These are phyloP conservation scores for Corynorhinus townsendii DNA, from an alignment of 2,113 vertebrate genomes.

Conservation along the genomic window DNA sequence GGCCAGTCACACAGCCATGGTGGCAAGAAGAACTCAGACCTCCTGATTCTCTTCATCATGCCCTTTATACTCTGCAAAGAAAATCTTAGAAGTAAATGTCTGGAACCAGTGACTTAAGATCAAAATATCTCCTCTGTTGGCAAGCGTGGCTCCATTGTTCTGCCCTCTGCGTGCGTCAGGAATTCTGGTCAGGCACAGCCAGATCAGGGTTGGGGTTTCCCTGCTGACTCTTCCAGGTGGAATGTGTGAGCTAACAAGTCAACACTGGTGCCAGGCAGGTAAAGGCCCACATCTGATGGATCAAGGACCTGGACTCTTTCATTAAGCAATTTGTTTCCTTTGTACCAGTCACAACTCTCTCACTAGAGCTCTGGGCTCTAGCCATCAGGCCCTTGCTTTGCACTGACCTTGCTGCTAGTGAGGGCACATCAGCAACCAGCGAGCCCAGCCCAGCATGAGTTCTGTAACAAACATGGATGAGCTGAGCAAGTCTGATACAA, in stretches of 20 bases:
- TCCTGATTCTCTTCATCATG: neutral
- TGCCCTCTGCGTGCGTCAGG: neutral
- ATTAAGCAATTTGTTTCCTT: constrained; percentile 62
- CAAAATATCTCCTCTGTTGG: neutral
- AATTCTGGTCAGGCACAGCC: constrained; percentile 39
- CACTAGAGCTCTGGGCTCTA: neutral
- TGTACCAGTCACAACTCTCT: constrained; percentile 16
- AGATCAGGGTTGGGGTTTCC: constrained; percentile 71
- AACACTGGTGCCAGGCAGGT: constrained; percentile 58
- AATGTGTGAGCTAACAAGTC: constrained; percentile 78
- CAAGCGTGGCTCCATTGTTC: neutral
- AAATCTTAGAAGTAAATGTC: neutral
- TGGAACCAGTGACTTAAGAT: neutral
- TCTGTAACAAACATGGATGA: neutral
- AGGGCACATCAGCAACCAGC: neutral
- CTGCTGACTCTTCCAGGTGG: constrained; percentile 70
- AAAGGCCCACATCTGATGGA: constrained; percentile 46
- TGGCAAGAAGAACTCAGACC: neutral
- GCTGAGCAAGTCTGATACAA: neutral
- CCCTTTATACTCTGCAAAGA: neutral
- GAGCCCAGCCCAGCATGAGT: neutral
- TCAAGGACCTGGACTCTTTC: constrained; percentile 64
- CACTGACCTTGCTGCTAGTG: neutral
- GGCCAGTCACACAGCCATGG: neutral
- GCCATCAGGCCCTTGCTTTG: neutral